Base-by-base conservation (phyloP, 1,140 invertebrate species). In the Stegodyphus dumicola region DNA sequence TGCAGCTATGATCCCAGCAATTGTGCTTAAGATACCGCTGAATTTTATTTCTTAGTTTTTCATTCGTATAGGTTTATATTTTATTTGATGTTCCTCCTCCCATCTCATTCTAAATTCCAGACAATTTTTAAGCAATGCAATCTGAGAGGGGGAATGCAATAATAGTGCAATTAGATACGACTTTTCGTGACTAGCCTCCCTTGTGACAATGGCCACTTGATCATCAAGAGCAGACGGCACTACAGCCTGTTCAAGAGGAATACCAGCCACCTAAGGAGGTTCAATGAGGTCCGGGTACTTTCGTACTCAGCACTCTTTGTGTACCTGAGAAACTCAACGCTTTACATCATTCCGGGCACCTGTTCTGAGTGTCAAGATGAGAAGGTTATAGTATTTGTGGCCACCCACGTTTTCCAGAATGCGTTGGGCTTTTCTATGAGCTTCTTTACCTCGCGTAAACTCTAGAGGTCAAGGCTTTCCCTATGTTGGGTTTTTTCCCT, bases 111-210 rank as follows among this genome's bases (percentile, higher is more conserved):
- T 71, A 48, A 69, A 78, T 78, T 33, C 77, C 60, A 60, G 75
- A 60, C 60, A 77, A 78, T 78, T 78, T 80, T 80, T 69, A 10
- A 9, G 53, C 48, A 9, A 10, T 33, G 69, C 48, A 71, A 17
- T 9, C 9, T 48, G 18, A 71, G 33, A 6, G 53, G 52, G 54
- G 18, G 77, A 13, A 7, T 10, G 77, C 48, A 67, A 80, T 80
- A 71, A 80, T 80, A 60, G 70, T 74, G 79, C 79, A 83, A 83
- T 83, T 83, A 83, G 71, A 83, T 83, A 53, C 71, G 77, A 78
- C 77, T 64, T 78, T 78, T 64, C 53, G 56, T 75, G 77, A 79
- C 65, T 71, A 69, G 69, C 79, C 79, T 66, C 70, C 67, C 65
- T 66, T 15, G 65, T 33, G 65, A 79, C 77, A 70, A 79, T 79